Evolutionary conservation across 2,797 vertebrate species (phyloP), one percentile per base, ranked within the genome.

Genomic region (Manis crassicaudata): DNA sequence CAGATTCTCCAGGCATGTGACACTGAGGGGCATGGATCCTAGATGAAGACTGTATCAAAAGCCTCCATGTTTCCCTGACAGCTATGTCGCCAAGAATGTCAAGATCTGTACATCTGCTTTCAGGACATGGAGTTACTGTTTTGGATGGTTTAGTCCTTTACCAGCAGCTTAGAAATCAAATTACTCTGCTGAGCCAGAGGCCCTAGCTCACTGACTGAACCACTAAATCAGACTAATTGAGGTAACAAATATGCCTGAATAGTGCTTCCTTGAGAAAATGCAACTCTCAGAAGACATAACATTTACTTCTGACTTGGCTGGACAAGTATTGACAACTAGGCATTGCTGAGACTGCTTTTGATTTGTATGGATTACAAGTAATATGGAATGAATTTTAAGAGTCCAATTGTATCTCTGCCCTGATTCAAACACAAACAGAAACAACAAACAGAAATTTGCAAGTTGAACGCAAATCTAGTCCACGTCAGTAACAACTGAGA

Each of bases 181-280:
- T 97, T 84, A 93, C 77, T 46, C 73, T 27, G 63, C 86, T 9
- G 72, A 97, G 70, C 96, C 95, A 93, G 96, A 97, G 95, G 96
- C 97, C 97, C 97, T 93, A 80, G 87, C 67, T 98, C 97, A 94
- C 97, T 84, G 88, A 85, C 96, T 95, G 88, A 97, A 93, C 75
- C 96, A 96, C 43, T 82, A 97, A 97, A 97, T 98, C 97, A 98
- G 98, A 86, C 29, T 70, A 97, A 97, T 96, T 97, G 98, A 97
- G 96, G 97, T 84, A 97, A 97, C 94, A 98, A 97, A 98, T 95
- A 92, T 20, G 75, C 96, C 97, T 62, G 56, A 96, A 63, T 11
- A 65, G 89, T 88, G 84, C 96, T 88, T 98, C 91, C 96, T 90
- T 83, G 60, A 92, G 97, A 98, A 98, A 97, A 98, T 52, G 84